These are phyloP conservation scores for Nycticebus coucang DNA, from an alignment of 2,113 vertebrate genomes.

Conservation along the genomic window DNA sequence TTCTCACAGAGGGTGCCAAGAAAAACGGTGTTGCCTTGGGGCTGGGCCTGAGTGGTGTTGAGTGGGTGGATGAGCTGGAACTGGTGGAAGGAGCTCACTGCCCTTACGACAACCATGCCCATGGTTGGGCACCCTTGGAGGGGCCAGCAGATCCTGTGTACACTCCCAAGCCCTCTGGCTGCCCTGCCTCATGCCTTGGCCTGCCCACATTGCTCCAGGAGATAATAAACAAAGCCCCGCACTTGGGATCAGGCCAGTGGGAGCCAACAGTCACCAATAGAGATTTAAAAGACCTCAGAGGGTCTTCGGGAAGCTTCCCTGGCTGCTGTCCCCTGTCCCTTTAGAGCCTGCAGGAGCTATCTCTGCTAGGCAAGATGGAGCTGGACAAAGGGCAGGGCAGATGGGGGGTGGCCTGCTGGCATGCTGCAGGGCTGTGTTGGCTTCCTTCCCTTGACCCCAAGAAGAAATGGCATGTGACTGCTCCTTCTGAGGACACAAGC, in stretches of 20 bases:
- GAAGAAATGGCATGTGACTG: neutral
- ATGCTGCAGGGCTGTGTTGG: too few species aligned
- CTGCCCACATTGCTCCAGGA: neutral
- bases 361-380: neutral
- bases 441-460: neutral
- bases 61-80: neutral
- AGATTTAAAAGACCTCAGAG: neutral
- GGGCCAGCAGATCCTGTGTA: accelerated
- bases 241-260: accelerated
- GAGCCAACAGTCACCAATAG: too few species aligned
- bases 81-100: too few species aligned
- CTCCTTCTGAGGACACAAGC: neutral
- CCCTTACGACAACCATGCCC: accelerated
- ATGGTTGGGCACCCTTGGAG: accelerated
- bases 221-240: accelerated
- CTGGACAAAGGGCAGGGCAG: neutral
- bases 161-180: accelerated
- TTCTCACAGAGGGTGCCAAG: too few species aligned
- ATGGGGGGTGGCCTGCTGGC: accelerated
- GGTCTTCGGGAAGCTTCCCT: neutral
- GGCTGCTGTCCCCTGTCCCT: too few species aligned
- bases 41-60: too few species aligned
- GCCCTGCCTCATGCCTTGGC: neutral
- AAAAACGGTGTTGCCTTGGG: too few species aligned
- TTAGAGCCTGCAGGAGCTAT: neutral